Conservation (phyloP, 2,888 invertebrate genomes). For the Dolomedes plantarius region DNA sequence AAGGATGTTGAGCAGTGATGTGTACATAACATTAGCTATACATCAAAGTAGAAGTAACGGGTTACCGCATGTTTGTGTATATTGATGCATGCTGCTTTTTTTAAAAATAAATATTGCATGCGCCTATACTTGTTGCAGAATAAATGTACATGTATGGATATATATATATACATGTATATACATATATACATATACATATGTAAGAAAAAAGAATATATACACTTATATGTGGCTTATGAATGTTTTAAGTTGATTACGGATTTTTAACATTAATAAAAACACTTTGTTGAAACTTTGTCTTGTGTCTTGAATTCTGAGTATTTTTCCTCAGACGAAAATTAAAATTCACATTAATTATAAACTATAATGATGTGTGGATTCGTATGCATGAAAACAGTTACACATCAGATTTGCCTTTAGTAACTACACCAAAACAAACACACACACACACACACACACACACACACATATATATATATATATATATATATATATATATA, state of each 20-base stretch:
- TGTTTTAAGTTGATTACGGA: slow-evolving; percentile 55
- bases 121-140: slow-evolving; percentile 28
- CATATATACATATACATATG: slow-evolving; percentile 19
- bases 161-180: slow-evolving; percentile 25
- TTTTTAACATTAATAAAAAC: slow-evolving; percentile 53
- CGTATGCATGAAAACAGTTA: too few relatives aligned
- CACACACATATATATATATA: too few relatives aligned
- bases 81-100: slow-evolving; percentile 51
- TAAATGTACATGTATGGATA: slow-evolving; percentile 14
- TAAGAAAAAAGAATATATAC: not conserved
- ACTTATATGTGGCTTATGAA: slow-evolving; percentile 44
- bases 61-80: slow-evolving; percentile 50
- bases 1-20: slow-evolving; percentile 32
- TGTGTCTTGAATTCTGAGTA: too few relatives aligned
- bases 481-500: too few relatives aligned
- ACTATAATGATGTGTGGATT: too few relatives aligned
- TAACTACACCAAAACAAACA: too few relatives aligned
- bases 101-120: slow-evolving; percentile 56
- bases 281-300: slow-evolving; percentile 32
- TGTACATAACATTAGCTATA: slow-evolving; percentile 43
- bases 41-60: slow-evolving; percentile 44
- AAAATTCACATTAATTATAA: too few relatives aligned
- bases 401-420: too few relatives aligned
- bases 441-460: too few relatives aligned
- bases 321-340: too few relatives aligned